Base-by-base conservation (phyloP, 2,113 vertebrate genomes). In the Alligator mississippiensis region DNA sequence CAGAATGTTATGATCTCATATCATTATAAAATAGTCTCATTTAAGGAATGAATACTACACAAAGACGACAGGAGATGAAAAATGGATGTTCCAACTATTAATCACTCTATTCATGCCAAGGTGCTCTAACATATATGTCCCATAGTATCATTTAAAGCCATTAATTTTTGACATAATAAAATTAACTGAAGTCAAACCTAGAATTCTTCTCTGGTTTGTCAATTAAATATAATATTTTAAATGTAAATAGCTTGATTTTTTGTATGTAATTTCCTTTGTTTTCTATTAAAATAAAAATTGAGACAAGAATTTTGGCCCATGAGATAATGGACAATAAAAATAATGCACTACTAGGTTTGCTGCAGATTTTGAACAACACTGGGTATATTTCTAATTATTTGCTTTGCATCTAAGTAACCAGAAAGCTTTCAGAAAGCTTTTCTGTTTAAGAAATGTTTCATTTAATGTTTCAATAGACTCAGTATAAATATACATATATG, bases 191-290 rank as follows among this genome's bases (percentile, higher is more conserved):
- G 86, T 30, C 16, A 30, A 87, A 79, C 84, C 58, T 47, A 15
- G 79, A 84, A 93, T 82, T 92, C 4, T 75, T 81, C 58, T 91
- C 76, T 30, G 6, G 16, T 92, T 78, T 77, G 55, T 82, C 22
- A 70, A 28, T 93, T 90, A 85, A 92, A 83, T 34, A 88, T 90
- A 38, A 57, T 78, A 90, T 95, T 61, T 88, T 61, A 84, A 93
- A 82, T 28, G 19, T 15, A 85, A 91, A 85, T 54, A 87, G 85
- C 88, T 80, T 93, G 83, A 60, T 93, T 54, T 86, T 78, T 38
- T 63, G 28, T 77, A 88, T 81, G 63, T 82, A 18, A n/a, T 66
- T 88, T 93, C 34, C 82, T 16, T n/a, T 90, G 54, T 91, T 91
- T 76, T 90, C 87, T 85, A 55, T 76, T 0, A 2, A 80, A 55